Base-by-base conservation (phyloP, 1,140 invertebrate genomes). In the Drosophila miranda region DNA sequence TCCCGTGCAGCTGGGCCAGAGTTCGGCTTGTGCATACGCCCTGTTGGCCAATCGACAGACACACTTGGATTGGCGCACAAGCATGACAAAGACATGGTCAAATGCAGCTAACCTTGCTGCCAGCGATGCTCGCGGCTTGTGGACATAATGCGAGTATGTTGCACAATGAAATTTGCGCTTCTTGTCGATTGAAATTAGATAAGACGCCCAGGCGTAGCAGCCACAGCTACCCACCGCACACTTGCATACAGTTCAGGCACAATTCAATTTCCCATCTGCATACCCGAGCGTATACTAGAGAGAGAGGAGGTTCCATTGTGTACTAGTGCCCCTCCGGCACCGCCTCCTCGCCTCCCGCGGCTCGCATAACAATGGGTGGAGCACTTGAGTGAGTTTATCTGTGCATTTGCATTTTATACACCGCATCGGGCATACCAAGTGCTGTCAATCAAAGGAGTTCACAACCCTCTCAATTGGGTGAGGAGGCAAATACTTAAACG, bases 21-120 rank as follows among this genome's bases (percentile, higher is more conserved):
- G 56, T 54, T 48, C 34, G 30, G 8, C 46, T 64, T 56, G 50
- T 69, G 62, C 50, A 78, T 82, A 64, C 80, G 79, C 56, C 66
- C 44, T 13, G 19, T 78, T 71, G 58, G 26, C 62, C 26, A n/a
- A 34, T 19, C 34, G 54, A 46, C 1, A 13, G 16, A 46, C 14
- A 41, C 16, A 41, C 16, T 28, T 13, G 34, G 26, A 16, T 49
- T 28, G 43, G 42, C 9, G 49, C 50, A 71, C 67, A 70, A 53
- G 50, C 68, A 61, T 70, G 67, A 52, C 69, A 55, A 64, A 53
- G 38, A 43, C 63, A 62, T 64, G 63, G 42, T 44, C 43, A 63
- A 52, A 58, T 63, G 48, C 28, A 41, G 11, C 30, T 9, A 38
- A 38, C 34, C 34, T 13, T 38, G 9, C 34, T 4, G 34, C 34